Evolutionary conservation across 2,888 invertebrate species (phyloP), one percentile per base, ranked within the genome.

Genomic region (Malachius bipustulatus): DNA sequence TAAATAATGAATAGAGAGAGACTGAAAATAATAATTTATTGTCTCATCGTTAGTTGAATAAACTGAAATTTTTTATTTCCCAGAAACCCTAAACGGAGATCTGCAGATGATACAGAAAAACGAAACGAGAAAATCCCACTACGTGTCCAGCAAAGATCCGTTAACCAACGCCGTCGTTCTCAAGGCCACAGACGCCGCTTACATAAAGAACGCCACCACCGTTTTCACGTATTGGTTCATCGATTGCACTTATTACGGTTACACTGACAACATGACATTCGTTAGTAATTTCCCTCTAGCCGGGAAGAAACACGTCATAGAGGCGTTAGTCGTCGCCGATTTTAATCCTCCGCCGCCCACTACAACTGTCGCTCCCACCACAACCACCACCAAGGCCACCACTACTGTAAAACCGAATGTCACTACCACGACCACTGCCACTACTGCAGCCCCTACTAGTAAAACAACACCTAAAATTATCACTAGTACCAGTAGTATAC

Each of bases 191-290:
- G 85, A 87, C 56, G 49, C 65, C 19, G 59, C 69, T 33, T 82
- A 68, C 55, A 56, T 85, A 13, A 54, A 52, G 14, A 62, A 66
- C 36, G 70, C 74, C 2, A 70, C 71, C 3, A 62, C 57, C 4
- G 62, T 81, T 9, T 57, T 70, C 14, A 77, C 80, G 0, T 81
- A 74, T 56, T 87, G 87, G 87, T 85, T 83, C 51, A 68, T 82
- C 40, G 81, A 87, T 57, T 87, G 87, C 52, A 61, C 67, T 34
- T 77, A 76, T 50, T 66, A 76, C 34, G 82, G 79, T 24, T 63
- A 71, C 41, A 73, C 77, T 0, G 63, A 66, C 34, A 72, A 76
- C 49, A 71, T 74, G 28, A 61, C 66, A 6, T 73, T 80, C 42
- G 60, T 64, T 33, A 73, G 73, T 47, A 77, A 75, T 40, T 87